A percentile compares a stretch with the other conserved stretches of the same genome.
phyloP scores from a whole-genome alignment of 30 jellyfish, hydroid and myxozoan genomes.

The Aurelia aurita complex sp. Pacific region DNA sequence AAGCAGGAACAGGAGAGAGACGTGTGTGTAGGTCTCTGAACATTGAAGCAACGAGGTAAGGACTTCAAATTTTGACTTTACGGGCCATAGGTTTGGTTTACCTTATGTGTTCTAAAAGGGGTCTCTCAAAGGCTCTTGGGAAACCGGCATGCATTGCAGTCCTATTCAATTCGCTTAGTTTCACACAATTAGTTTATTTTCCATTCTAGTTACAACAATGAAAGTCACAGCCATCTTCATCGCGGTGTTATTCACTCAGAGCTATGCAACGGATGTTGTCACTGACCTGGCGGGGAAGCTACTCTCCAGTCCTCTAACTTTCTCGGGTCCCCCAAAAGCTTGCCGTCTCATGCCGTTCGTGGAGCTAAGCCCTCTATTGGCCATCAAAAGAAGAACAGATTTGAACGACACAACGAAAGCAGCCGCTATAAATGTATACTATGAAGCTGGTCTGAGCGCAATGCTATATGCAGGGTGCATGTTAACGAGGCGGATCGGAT shows the following conservation, averaged over 20 bases:
- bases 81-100: too few species aligned
- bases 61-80: too few species aligned
- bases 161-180: too few species aligned
- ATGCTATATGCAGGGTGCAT: slow-evolving; percentile 38
- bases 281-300: background rate
- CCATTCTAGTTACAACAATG: too few species aligned
- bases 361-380: slow-evolving; percentile 42
- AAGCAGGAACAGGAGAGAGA: too few species aligned
- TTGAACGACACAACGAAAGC: background rate
- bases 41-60: too few species aligned
- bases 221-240: background rate
- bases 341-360: slow-evolving; percentile 49
- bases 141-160: too few species aligned
- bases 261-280: background rate
- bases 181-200: too few species aligned
- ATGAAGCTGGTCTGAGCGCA: slow-evolving; percentile 34
- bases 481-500: slow-evolving; percentile 14
- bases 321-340: background rate
- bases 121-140: too few species aligned
- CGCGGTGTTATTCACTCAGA: background rate
- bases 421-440: slow-evolving; percentile 10
- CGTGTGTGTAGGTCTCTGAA: too few species aligned
- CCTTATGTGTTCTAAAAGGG: too few species aligned
- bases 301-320: background rate
- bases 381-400: background rate